Evolutionary conservation across 2,797 vertebrate species (phyloP), one percentile per base, ranked within the genome.

Genomic region (Scarus forsteni): DNA sequence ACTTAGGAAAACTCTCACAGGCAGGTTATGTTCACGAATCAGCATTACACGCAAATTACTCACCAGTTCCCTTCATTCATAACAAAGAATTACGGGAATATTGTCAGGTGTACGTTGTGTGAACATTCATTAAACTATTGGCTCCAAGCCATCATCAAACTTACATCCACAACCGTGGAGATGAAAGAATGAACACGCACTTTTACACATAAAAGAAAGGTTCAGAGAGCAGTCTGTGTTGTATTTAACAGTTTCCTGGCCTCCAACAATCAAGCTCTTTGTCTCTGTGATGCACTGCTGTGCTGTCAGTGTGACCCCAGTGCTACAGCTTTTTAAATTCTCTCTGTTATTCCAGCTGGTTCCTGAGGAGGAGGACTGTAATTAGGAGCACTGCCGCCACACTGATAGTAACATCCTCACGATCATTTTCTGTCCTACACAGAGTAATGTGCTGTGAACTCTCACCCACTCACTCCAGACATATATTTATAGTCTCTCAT

Each of bases 281-380:
- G 59, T 34, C 45, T 71, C 27, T 73, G 15, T 63, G 60, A 68
- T 73, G 60, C 50, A 44, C 51, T 67, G 50, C 40, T 60, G 72
- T 39, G 67, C 75, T 80, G 72, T 60, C 60, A 68, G 45, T 56
- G 63, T 80, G 70, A 83, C 77, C 76, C 75, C 75, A n/a, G 43
- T 53, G 61, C 59, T 57, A 71, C 55, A 36, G 63, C 42, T 52
- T 80, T 55, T 59, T 46, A 61, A 52, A 68, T 62, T 54, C 50
- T 66, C 11, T 11, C 7, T 81, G 73, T 70, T 70, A 59, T 80
- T 71, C 71, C 79, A 85, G 75, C 79, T 85, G 72, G 63, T 85
- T 79, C 55, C 48, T 35, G 13, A 45, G 38, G 64, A 45, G 38
- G 64, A 81, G 66, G 64, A 48, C 73, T 77, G 71, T 75, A 85